Evolutionary conservation across 2,113 vertebrate genomes (phyloP).

Genomic region (Tragelaphus buxtoni): DNA sequence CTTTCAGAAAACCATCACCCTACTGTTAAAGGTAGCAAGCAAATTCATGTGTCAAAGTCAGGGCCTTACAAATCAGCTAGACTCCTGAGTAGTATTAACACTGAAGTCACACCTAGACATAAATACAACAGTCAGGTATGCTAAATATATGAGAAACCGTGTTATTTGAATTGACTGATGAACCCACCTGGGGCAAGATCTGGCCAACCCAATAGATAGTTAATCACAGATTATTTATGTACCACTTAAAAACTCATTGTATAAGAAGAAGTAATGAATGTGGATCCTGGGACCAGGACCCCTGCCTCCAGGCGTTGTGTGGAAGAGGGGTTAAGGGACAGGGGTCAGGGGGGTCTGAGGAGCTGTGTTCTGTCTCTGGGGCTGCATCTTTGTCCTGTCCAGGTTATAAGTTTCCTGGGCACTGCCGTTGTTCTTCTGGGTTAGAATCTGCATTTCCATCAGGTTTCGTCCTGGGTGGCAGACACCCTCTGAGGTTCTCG

Average conservation of each 20-base stretch:
- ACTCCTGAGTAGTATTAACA: constrained; percentile 1
- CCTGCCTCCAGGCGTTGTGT: neutral
- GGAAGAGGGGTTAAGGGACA: neutral
- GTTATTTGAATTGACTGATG: neutral
- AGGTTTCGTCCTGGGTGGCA: neutral
- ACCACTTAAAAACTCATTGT: neutral
- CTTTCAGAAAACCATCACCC: neutral
- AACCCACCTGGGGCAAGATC: neutral
- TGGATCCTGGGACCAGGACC: neutral
- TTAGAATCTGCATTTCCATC: neutral
- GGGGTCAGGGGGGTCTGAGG: neutral
- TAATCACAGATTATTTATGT: neutral
- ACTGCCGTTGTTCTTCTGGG: neutral
- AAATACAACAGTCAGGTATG: neutral
- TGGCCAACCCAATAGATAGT: neutral
- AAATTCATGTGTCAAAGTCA: neutral
- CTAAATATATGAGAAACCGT: neutral
- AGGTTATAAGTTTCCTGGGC: neutral
- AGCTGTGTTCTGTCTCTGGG: neutral
- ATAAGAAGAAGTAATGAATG: neutral
- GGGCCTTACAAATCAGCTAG: neutral
- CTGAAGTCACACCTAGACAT: neutral
- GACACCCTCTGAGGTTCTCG: neutral
- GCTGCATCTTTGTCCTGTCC: neutral
- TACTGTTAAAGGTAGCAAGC: neutral